phyloP scores from a whole-genome alignment of 1,140 invertebrate species.

The Goniozus legneri region DNA sequence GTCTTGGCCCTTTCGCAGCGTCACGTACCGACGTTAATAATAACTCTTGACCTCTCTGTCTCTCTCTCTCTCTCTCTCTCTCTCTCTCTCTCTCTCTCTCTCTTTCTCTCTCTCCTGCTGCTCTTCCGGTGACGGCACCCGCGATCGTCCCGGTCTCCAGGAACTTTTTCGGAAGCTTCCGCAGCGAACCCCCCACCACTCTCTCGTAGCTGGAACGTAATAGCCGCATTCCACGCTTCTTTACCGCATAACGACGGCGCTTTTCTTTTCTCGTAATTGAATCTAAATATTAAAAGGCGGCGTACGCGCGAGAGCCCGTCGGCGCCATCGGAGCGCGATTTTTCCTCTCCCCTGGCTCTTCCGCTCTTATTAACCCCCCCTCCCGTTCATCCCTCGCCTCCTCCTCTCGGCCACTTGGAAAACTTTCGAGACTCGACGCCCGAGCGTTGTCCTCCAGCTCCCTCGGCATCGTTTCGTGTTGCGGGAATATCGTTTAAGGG shows the following conservation, averaged over 20 bases:
- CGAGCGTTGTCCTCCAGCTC: no score
- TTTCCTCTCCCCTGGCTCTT: slow-evolving; percentile 14
- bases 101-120: slow-evolving; percentile 1
- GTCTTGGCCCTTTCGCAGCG: no score
- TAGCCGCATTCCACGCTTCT: slow-evolving; percentile 33
- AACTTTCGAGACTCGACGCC: slow-evolving; percentile 46
- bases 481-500: slow-evolving; percentile 39
- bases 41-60: no score
- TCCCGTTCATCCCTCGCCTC: slow-evolving; percentile 7
- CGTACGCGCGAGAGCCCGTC: slow-evolving; percentile 2
- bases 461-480: slow-evolving; percentile 25
- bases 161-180: no score
- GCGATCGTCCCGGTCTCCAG: no score
- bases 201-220: not conserved
- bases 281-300: slow-evolving; percentile 53
- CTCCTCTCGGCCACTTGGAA: slow-evolving; percentile 20
- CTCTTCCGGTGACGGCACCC: no score
- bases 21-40: slow-evolving; percentile 10
- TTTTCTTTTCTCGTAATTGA: slow-evolving; percentile 46
- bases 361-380: slow-evolving; percentile 11
- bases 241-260: slow-evolving; percentile 42
- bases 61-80: not conserved
- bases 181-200: not conserved
- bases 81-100: slow-evolving; percentile 4
- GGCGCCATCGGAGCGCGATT: slow-evolving; percentile 20